These are phyloP conservation scores for Drosophila nr. perissopoda DNA, from an alignment of 2,888 invertebrate genomes.

Conservation along the genomic window DNA sequence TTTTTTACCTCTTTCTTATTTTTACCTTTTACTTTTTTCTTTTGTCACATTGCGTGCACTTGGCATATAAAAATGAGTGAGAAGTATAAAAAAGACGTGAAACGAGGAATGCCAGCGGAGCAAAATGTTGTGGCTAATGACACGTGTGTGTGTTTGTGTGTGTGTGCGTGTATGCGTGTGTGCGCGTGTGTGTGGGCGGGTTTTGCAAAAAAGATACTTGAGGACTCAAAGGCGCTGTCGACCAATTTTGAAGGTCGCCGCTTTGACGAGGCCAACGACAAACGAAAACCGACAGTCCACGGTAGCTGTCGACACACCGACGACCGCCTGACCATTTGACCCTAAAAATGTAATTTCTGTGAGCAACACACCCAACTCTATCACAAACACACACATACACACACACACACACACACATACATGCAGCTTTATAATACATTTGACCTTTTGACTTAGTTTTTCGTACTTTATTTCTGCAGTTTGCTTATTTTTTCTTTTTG, in stretches of 20 bases:
- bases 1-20: background rate
- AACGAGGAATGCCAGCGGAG: constrained; percentile 49
- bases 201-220: constrained; percentile 68
- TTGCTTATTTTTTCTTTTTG: constrained; percentile 8
- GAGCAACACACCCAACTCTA: constrained; percentile 46
- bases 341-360: constrained; percentile 65
- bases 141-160: constrained; percentile 37
- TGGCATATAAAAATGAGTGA: constrained; percentile 65
- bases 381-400: constrained; percentile 23
- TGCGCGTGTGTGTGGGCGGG: constrained; percentile 23
- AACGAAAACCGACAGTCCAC: constrained; percentile 22
- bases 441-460: constrained; percentile 76
- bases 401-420: constrained; percentile 13
- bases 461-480: constrained; percentile 32
- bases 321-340: constrained; percentile 68
- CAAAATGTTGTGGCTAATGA: constrained; percentile 73
- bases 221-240: constrained; percentile 58
- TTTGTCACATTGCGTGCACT: constrained; percentile 75
- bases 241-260: constrained; percentile 72
- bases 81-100: constrained; percentile 19
- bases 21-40: constrained; percentile 17
- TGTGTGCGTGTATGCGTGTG: constrained; percentile 20
- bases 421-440: constrained; percentile 62
- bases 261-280: constrained; percentile 41
- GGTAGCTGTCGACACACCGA: constrained; percentile 25